phyloP scores from a whole-genome alignment of 2,888 invertebrate genomes.

The Scaptomyza flava region DNA sequence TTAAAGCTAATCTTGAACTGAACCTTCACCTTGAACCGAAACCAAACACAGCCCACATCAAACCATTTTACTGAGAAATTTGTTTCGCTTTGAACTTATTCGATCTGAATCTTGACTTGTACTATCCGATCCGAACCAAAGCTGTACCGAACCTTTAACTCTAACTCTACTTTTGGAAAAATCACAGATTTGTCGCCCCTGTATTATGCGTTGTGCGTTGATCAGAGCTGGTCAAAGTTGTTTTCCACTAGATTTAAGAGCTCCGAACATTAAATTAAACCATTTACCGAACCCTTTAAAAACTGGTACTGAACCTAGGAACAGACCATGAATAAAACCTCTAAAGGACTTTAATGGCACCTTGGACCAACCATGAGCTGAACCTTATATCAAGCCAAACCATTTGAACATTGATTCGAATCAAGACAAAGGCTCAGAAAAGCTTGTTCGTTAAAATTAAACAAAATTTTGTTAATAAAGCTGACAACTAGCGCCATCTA shows the following conservation, averaged over 20 bases:
- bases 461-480: neutral
- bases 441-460: neutral
- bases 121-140: no score
- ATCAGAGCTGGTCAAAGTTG: no score
- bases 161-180: no score
- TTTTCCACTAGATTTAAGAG: no score
- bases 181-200: no score
- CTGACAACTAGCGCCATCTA: constrained; percentile 43
- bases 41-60: neutral
- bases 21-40: neutral
- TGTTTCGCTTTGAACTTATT: no score
- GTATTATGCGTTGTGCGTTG: no score
- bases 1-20: neutral
- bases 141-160: neutral
- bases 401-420: neutral
- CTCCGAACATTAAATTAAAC: no score
- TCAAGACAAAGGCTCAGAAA: neutral
- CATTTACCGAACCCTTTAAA: no score
- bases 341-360: neutral
- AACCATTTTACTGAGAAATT: neutral
- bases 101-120: no score
- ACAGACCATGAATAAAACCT: neutral
- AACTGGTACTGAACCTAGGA: no score
- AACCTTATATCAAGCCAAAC: neutral
- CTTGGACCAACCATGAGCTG: neutral